Percentiles rank a stretch among this genome's conserved stretches.
These are phyloP conservation scores for Pangasius macronema DNA, from an alignment of 2,797 vertebrate genomes.

Conservation along the genomic window DNA sequence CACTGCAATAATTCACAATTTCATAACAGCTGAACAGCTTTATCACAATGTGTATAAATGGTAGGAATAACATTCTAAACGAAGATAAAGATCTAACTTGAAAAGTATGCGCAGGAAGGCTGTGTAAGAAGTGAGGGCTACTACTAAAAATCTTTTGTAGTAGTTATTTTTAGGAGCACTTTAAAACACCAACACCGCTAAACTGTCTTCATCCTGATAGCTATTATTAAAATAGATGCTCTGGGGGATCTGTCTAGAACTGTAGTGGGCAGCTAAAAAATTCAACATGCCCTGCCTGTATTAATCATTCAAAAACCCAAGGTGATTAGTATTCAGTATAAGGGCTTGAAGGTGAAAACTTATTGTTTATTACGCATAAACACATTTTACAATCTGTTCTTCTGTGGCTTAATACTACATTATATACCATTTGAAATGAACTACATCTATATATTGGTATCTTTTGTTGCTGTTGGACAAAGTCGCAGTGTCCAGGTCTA, in stretches of 20 bases:
- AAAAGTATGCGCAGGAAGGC: background rate
- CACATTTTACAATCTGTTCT: background rate
- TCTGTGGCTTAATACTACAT: background rate
- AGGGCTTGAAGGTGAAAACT: background rate
- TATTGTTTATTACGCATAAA: background rate
- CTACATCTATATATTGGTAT: background rate
- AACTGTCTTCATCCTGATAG: background rate
- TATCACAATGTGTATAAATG: background rate
- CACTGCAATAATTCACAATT: background rate
- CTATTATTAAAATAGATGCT: background rate
- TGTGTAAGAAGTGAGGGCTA: background rate
- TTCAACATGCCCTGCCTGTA: background rate
- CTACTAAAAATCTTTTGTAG: background rate
- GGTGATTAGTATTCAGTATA: background rate
- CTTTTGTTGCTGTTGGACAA: background rate
- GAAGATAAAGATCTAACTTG: background rate
- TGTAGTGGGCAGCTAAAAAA: background rate
- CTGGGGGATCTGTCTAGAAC: background rate
- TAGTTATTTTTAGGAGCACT: conserved; percentile 1
- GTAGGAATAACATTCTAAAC: background rate
- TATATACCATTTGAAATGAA: background rate
- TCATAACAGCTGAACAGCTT: background rate
- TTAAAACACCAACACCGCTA: background rate
- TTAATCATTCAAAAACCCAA: background rate
- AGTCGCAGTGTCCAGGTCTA: background rate